Percentiles rank a stretch among this genome's conserved stretches.
Evolutionary conservation across 2,888 invertebrate genomes (phyloP).

Genomic region (Brassicogethes aeneus): DNA sequence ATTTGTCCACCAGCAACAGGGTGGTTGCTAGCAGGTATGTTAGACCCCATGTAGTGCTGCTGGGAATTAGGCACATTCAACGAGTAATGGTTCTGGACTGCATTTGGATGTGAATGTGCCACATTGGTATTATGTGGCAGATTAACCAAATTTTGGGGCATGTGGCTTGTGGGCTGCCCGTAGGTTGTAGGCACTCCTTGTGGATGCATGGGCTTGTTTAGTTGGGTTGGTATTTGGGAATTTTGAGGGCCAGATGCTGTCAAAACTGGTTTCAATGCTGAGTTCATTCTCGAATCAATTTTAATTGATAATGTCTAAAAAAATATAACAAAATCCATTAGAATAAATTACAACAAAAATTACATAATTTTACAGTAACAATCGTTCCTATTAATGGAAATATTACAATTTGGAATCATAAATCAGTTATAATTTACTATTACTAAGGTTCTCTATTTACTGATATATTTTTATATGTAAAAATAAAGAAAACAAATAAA

Average conservation of each 20-base stretch:
- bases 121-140: conserved; percentile 25
- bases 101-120: conserved; percentile 25
- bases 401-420: too few species aligned
- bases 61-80: conserved; percentile 30
- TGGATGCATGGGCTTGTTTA: conserved; percentile 34
- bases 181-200: conserved; percentile 31
- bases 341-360: too few species aligned
- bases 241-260: conserved; percentile 42
- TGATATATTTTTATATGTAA: too few species aligned
- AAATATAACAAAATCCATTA: not conserved
- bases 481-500: too few species aligned
- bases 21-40: conserved; percentile 32
- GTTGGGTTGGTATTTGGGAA: conserved; percentile 23
- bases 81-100: conserved; percentile 30
- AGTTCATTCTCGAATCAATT: conserved; percentile 43
- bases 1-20: conserved; percentile 25
- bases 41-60: conserved; percentile 24
- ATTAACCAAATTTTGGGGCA: conserved; percentile 29
- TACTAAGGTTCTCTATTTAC: too few species aligned
- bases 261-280: conserved; percentile 52
- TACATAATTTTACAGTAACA: too few species aligned
- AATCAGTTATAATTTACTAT: too few species aligned
- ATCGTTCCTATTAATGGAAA: too few species aligned
- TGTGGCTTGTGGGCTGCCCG: conserved; percentile 30
- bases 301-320: conserved; percentile 10